Conservation (phyloP, 2,888 invertebrate species). For the Phytoseiulus persimilis region DNA sequence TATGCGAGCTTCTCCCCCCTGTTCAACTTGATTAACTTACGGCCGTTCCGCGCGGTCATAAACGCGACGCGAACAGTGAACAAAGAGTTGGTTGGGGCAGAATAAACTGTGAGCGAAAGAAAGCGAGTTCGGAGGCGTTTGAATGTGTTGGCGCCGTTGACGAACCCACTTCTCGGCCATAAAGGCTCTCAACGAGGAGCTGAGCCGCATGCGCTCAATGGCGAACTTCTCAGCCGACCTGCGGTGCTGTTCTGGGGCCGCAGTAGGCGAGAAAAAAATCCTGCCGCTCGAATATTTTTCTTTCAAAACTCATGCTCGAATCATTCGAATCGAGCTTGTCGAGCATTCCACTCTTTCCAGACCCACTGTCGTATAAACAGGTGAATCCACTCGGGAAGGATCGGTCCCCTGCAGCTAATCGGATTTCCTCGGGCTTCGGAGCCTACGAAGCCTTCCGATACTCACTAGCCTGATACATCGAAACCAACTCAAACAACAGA, state of each 20-base stretch:
- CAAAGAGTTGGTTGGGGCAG: neutral
- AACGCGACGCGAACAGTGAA: neutral
- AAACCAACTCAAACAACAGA: too few species aligned
- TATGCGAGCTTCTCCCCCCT: neutral
- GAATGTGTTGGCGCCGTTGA: neutral
- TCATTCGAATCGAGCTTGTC: neutral
- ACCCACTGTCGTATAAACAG: too few species aligned
- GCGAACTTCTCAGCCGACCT: neutral
- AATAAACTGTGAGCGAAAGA: neutral
- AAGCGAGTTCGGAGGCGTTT: neutral
- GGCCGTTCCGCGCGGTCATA: neutral
- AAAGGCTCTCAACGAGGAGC: neutral
- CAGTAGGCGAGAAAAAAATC: neutral
- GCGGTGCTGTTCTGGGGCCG: neutral
- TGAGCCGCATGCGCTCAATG: neutral
- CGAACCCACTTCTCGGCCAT: constrained; percentile 5
- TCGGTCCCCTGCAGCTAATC: too few species aligned
- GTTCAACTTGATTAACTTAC: neutral
- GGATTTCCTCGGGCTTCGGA: too few species aligned
- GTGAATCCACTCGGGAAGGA: too few species aligned
- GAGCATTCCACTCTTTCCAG: neutral
- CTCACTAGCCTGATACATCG: too few species aligned
- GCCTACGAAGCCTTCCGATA: too few species aligned
- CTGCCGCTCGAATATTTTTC: neutral
- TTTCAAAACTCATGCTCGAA: neutral